Percentiles rank a stretch among this genome's conserved stretches.
Evolutionary conservation across 2,113 vertebrate genomes (phyloP).

Genomic region (Gobius niger): DNA sequence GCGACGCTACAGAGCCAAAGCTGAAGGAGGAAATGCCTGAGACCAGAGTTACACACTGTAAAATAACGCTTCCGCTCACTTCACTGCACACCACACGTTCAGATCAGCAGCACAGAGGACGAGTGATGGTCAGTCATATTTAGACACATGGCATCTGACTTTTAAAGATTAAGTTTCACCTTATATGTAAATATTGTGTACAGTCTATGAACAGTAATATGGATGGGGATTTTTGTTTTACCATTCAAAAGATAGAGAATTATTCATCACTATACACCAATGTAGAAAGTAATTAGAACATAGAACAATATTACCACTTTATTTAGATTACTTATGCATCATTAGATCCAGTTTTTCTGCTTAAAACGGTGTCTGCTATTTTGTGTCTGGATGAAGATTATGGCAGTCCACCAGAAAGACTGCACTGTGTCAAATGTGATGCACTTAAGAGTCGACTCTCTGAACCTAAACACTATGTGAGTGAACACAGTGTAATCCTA

Average conservation of each 20-base stretch:
- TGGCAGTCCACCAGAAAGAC: slow-evolving; percentile 2
- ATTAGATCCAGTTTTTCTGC: not conserved
- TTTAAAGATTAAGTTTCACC: slow-evolving; percentile 27
- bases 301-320: no score
- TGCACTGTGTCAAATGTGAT: not conserved
- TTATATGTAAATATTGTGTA: not conserved
- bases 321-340: no score
- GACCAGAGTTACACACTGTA: slow-evolving; percentile 16
- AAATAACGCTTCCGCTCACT: slow-evolving; percentile 20
- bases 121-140: slow-evolving; percentile 25
- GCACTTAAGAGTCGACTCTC: not conserved
- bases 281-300: no score
- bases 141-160: slow-evolving; percentile 18
- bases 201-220: no score
- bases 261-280: no score
- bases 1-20: slow-evolving; percentile 13
- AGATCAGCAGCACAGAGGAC: slow-evolving; percentile 9
- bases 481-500: no score
- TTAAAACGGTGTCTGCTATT: not conserved
- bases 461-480: not conserved
- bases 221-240: no score
- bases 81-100: slow-evolving; percentile 35
- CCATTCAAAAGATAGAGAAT: no score
- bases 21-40: slow-evolving; percentile 17
- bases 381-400: slow-evolving; percentile 1